Percentiles rank a stretch among this genome's conserved stretches.
These are phyloP conservation scores for Nineta flava DNA, from an alignment of 2,888 invertebrate species.

Conservation along the genomic window DNA sequence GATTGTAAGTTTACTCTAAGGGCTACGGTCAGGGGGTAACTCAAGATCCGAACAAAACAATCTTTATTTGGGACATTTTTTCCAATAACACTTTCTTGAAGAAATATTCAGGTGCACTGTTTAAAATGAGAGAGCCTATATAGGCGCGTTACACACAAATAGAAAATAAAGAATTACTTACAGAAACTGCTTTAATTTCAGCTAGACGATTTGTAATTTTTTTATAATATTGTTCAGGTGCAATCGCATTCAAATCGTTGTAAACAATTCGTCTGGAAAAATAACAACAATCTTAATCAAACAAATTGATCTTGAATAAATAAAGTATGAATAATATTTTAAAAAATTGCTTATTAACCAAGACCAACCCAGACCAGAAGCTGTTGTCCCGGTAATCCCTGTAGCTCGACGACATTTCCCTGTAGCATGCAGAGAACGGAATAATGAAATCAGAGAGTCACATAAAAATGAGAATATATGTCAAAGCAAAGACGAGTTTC, in stretches of 20 bases:
- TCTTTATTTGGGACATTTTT: too few relatives aligned
- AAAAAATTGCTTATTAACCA: constrained; percentile 10
- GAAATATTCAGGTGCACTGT: too few relatives aligned
- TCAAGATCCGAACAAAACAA: too few relatives aligned
- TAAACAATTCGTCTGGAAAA: constrained; percentile 68
- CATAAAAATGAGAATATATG: too few relatives aligned
- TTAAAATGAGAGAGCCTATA: too few relatives aligned
- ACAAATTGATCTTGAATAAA: neutral
- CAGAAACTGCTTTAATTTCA: constrained; percentile 80
- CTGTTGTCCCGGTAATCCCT: constrained; percentile 8
- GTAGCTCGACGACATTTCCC: neutral
- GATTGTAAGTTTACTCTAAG: too few relatives aligned
- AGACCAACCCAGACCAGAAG: constrained; percentile 17
- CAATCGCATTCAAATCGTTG: constrained; percentile 77
- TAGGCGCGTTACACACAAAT: too few relatives aligned
- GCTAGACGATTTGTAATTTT: constrained; percentile 77
- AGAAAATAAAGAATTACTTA: constrained; percentile 40
- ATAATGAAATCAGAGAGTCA: neutral
- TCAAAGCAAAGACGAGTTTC: too few relatives aligned
- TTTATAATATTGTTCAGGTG: constrained; percentile 91
- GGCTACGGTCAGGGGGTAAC: too few relatives aligned
- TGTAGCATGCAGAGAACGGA: constrained; percentile 6
- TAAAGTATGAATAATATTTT: neutral
- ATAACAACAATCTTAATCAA: constrained; percentile 7
- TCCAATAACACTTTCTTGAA: too few relatives aligned